Base-by-base conservation (phyloP, 37 sponge, comb jelly and placozoan species). In the Aplysina aerophoba region DNA sequence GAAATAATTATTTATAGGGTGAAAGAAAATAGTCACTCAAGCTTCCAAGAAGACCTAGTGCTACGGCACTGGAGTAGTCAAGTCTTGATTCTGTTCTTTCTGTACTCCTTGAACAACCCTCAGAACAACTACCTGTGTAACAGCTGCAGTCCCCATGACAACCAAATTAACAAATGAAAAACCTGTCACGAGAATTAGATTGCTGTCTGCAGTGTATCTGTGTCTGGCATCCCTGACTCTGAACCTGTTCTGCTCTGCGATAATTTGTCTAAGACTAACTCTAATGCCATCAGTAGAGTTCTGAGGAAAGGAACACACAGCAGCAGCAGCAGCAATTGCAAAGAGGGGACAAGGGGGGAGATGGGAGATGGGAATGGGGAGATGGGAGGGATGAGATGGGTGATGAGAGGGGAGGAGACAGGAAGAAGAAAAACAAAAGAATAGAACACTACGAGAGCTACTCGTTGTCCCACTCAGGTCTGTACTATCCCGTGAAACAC, bases 191-290 rank as follows among this genome's bases (percentile, higher is more conserved):
- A 92, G 82, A 5, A 0, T 25, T 54, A 82, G 35, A 83, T 86
- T 95, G 58, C 83, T 87, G 40, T 95, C 95, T 35, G 60, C 79
- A 0, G 95, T 91, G 83, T 95, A 73, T 58, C 87, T 87, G 85
- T 95, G 95, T 20, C 95, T 87, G 12, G 90, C 85, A 64, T 95
- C 95, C 13, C 95, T 63, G 22, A 86, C 90, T 54, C 83, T 92
- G 90, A 95, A 91, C 82, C 80, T 85, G 65, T 83, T 81, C 84
- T 95, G 95, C 16, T 81, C 69, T 3, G 60, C 44, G 25, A 87
- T 73, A 36, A 91, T 83, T 41, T 91, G 87, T 57, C 57, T 81
- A 0, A 95, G 89, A 22, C 80, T 84, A 37, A 59, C 57, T 4
- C 78, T 81, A 20, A 93, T 87, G 54, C 17, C 25, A 15, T 87